Conservation (phyloP, 2,888 invertebrate species). For the Latheticus oryzae region DNA sequence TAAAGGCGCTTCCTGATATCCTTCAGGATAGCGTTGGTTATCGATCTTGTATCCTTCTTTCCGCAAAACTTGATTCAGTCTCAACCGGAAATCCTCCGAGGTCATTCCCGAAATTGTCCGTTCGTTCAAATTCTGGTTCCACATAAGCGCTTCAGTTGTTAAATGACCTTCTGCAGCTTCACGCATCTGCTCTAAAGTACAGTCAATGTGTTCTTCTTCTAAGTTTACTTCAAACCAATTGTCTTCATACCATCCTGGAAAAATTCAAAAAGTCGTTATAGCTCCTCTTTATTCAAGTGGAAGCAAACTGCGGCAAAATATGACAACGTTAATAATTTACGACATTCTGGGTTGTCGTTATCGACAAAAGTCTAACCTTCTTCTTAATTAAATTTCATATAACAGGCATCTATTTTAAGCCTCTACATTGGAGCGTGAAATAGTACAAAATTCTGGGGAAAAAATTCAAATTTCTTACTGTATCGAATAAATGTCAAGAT, state of each 20-base stretch:
- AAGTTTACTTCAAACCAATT: conserved; percentile 96
- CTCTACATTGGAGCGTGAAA: no score
- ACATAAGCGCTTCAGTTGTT: conserved; percentile 98
- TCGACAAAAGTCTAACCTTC: no score
- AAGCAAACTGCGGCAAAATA: no score
- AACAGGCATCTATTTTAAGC: no score
- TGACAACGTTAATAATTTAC: no score
- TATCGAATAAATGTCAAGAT: no score
- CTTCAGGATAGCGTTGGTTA: conserved; percentile 88
- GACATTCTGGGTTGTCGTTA: no score
- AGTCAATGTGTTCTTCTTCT: conserved; percentile 88
- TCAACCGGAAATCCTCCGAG: conserved; percentile 87
- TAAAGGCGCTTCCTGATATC: conserved; percentile 97
- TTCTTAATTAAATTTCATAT: no score
- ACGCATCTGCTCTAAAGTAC: conserved; percentile 93
- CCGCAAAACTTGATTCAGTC: conserved; percentile 84
- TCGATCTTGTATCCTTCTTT: conserved; percentile 87
- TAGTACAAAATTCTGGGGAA: no score
- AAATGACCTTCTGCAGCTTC: conserved; percentile 96
- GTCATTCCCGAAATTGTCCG: conserved; percentile 97
- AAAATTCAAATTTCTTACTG: no score
- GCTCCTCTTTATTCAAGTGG: no score
- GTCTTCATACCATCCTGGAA: conserved; percentile 95
- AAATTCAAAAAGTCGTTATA: conserved; percentile 7
- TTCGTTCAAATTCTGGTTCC: conserved; percentile 93